Percentiles rank a stretch among this genome's conserved stretches.
Conservation (phyloP, 2,888 invertebrate genomes). For the Agriotes lineatus region DNA sequence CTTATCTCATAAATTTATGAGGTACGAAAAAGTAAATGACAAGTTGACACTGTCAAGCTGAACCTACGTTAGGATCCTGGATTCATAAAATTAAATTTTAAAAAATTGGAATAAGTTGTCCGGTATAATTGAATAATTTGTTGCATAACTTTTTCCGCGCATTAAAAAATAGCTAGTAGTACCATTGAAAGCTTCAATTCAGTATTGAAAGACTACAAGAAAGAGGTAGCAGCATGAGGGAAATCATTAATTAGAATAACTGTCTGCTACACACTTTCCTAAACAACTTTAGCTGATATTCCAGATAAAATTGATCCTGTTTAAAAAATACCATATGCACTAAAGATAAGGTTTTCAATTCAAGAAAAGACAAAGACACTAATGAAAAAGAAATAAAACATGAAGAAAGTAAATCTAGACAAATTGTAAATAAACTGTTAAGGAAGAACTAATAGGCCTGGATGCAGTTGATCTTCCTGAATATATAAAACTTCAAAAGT, state of each 20-base stretch:
- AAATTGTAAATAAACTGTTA: conserved; percentile 52
- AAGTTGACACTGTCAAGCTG: no score
- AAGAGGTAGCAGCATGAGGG: conserved; percentile 71
- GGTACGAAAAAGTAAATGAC: no score
- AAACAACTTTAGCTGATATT: conserved; percentile 74
- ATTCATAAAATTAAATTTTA: no score
- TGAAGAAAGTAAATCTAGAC: conserved; percentile 59
- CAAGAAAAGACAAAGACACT: conserved; percentile 53
- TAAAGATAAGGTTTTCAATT: conserved; percentile 55
- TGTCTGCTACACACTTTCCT: conserved; percentile 77
- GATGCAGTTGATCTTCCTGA: conserved; percentile 29
- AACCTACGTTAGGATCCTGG: no score
- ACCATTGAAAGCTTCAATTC: conserved; percentile 72
- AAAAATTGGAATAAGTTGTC: no score
- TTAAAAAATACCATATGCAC: conserved; percentile 57
- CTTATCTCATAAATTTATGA: no score
- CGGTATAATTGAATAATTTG: no score
- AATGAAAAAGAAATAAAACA: conserved; percentile 57
- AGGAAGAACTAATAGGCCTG: conserved; percentile 42
- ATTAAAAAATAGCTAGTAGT: no score
- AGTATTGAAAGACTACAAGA: conserved; percentile 73
- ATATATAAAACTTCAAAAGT: conserved; percentile 30
- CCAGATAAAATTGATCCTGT: conserved; percentile 74
- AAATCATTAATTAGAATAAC: conserved; percentile 70
- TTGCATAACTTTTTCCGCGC: no score